Evolutionary conservation across 2,797 vertebrate genomes (phyloP).

Genomic region (Emys orbicularis): DNA sequence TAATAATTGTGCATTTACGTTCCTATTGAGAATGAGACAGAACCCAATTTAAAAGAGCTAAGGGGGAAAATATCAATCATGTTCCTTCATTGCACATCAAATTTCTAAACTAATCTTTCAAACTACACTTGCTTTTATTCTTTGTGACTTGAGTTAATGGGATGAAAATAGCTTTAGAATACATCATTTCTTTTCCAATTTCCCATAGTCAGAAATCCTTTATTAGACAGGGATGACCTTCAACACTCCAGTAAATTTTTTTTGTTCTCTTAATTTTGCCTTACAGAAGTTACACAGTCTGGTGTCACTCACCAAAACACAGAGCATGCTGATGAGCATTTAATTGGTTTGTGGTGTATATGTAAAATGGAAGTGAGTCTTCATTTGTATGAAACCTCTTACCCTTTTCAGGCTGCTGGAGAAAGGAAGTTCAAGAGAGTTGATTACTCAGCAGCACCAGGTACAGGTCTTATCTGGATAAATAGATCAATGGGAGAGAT

Average conservation of each 20-base stretch:
- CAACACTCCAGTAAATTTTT: slow-evolving; percentile 64
- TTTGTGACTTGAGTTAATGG: slow-evolving; percentile 81
- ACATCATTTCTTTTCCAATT: slow-evolving; percentile 78
- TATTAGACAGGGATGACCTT: slow-evolving; percentile 81
- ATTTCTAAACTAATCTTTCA: slow-evolving; percentile 72
- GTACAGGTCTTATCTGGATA: slow-evolving; percentile 18
- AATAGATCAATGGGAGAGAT: not conserved
- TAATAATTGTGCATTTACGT: not conserved
- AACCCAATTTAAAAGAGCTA: not conserved
- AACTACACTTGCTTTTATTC: slow-evolving; percentile 79
- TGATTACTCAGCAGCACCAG: slow-evolving; percentile 41
- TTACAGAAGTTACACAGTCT: slow-evolving; percentile 56
- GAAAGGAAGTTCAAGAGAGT: not conserved
- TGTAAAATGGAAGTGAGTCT: not conserved
- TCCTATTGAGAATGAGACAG: not conserved
- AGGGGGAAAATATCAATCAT: not conserved
- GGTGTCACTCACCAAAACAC: slow-evolving; percentile 37
- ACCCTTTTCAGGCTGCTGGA: slow-evolving; percentile 1
- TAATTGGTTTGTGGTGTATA: slow-evolving; percentile 40
- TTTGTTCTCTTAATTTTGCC: slow-evolving; percentile 77
- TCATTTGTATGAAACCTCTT: slow-evolving; percentile 26
- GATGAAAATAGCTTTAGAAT: slow-evolving; percentile 80
- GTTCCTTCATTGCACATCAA: slow-evolving; percentile 9
- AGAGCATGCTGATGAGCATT: slow-evolving; percentile 25
- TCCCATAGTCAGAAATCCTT: slow-evolving; percentile 71